Base-by-base conservation (phyloP, 2,797 vertebrate species). In the Leptodactylus fallax region DNA sequence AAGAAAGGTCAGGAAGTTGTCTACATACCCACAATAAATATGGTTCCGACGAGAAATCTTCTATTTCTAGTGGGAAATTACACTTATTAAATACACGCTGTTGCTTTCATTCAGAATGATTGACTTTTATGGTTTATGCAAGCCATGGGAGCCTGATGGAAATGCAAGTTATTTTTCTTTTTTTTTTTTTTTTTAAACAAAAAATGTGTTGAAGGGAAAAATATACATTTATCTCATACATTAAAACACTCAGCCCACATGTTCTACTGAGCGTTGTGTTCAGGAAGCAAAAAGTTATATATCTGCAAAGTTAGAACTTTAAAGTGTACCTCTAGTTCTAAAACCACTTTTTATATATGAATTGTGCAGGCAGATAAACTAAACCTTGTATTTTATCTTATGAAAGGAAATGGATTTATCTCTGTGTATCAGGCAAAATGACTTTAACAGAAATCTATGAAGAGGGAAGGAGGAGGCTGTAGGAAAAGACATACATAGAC, bases 31-130 rank as follows among this genome's bases (percentile, higher is more conserved):
- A 82, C 58, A 77, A 63, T 67, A 78, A 56, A 85, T 77, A 86
- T 49, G 61, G 81, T 61, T 67, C 49, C 9, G 17, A 51, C 53
- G 71, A 81, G 83, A 81, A 60, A 67, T 58, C 7, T 14, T 21
- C 72, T 79, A 77, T 89, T 89, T 86, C 72, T 83, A 61, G 27
- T 9, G 72, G 84, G 72, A 89, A 82, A 83, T 82, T 86, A 83
- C 72, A 79, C 67, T 82, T 83, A 86, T 89, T 83, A 78, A 63
- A 53, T 86, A 25, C 23, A n/a, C 67, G 36, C 69, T 63, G 53
- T 82, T 83, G 23, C 51, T 74, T 83, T 23, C 12, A 23, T 82
- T 85, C n/a, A 60, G 23, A 56, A 85, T 81, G 25, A 67, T 89
- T 85, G 78, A 45, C 65, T 85, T 81, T 82, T 83, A 79, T 69